Evolutionary conservation across 2,888 invertebrate species (phyloP), one percentile per base, ranked within the genome.

Genomic region (Drosophila rubida): DNA sequence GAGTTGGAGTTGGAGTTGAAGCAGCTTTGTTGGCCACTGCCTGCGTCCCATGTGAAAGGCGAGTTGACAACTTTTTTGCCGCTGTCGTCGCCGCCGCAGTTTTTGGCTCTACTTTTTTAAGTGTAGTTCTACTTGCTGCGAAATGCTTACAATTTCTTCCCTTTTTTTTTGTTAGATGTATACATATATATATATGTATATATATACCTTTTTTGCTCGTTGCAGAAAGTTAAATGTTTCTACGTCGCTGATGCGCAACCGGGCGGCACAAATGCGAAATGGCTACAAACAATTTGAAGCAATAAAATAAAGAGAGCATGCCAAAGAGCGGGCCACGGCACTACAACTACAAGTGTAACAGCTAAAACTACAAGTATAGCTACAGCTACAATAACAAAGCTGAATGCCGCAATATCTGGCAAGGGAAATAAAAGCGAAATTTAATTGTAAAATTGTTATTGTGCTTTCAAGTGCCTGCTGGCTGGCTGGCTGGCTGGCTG

Each of bases 221-320:
- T 83, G 27, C 68, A 85, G 77, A 83, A 79, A 83, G 83, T 85
- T 83, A 83, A 83, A 83, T 83, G 82, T 75, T 83, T 85, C 83
- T 85, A 75, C 72, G 80, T 80, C 80, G 83, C 77, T 80, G 83
- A 75, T 82, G 87, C 65, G 87, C 83, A 83, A 77, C 85, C 85
- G 78, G 73, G 85, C 87, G 80, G 87, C 83, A 87, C 83, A 83
- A 83, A 83, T 87, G 82, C 85, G 83, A 87, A 83, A 85, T 83
- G 87, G 83, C 87, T 85, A 87, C 87, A 83, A 83, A 83, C 83
- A 83, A 83, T 83, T 83, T 83, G 85, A 87, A 73, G 85, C 85
- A 83, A 87, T 83, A 87, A 87, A 87, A 87, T 87, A 85, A 81
- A 85, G 85, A 81, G 81, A 74, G 87, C 80, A 73, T 76, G 74